Conservation (phyloP, 1,140 invertebrate genomes). For the Anoplophora glabripennis region DNA sequence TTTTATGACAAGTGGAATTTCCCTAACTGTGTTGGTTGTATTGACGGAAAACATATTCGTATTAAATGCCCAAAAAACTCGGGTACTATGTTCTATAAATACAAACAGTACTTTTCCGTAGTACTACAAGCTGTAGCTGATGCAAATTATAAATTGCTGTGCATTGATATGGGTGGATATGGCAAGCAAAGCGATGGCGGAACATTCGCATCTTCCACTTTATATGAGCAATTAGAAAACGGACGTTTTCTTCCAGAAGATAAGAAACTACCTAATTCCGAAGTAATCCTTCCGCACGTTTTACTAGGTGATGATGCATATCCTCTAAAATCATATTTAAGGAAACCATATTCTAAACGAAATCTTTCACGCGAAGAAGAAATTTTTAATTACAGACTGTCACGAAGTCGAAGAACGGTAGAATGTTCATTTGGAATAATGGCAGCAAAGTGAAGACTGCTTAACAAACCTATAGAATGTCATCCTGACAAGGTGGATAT, state of each 20-base stretch:
- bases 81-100: constrained; percentile 48
- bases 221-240: constrained; percentile 8
- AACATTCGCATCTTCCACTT: constrained; percentile 28
- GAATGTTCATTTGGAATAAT: constrained; percentile 20
- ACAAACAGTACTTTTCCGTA: constrained; percentile 50
- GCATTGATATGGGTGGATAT: constrained; percentile 49
- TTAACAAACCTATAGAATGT: constrained; percentile 12
- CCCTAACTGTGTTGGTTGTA: constrained; percentile 49
- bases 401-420: constrained; percentile 40
- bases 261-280: background rate
- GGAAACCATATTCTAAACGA: constrained; percentile 15
- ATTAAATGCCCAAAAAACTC: constrained; percentile 40
- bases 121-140: constrained; percentile 53
- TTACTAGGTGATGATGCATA: constrained; percentile 18
- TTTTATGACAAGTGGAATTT: constrained; percentile 47
- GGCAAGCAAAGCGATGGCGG: constrained; percentile 47
- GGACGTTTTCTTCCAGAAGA: background rate
- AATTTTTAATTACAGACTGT: constrained; percentile 25
- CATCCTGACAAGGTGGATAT: constrained; percentile 1
- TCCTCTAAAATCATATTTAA: constrained; percentile 19
- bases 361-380: constrained; percentile 28
- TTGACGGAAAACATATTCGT: constrained; percentile 52
- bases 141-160: constrained; percentile 49
- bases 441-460: constrained; percentile 14
- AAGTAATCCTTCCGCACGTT: constrained; percentile 12